These are phyloP conservation scores for Papilio polyxenes DNA, from an alignment of 1,140 invertebrate species.

Conservation along the genomic window DNA sequence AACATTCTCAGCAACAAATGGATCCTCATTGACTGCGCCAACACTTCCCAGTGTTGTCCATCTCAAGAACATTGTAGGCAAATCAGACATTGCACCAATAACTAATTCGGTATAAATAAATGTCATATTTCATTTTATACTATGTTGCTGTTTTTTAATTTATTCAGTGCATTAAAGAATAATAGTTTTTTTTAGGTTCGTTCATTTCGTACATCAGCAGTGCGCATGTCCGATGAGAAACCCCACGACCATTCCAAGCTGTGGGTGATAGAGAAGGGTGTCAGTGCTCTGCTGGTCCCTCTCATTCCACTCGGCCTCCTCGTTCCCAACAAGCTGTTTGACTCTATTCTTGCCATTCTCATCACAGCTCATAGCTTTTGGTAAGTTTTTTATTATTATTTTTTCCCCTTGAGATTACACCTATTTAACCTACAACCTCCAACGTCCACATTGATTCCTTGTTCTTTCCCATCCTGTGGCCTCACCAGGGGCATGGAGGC, in stretches of 20 bases:
- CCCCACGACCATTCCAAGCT: conserved; percentile 69
- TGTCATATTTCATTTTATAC: not conserved
- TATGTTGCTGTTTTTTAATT: not conserved
- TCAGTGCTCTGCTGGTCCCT: conserved; percentile 58
- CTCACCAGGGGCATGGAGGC: conserved; percentile 91
- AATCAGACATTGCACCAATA: conserved; percentile 57
- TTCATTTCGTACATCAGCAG: conserved; percentile 59
- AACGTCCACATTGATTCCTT: conserved; percentile 38
- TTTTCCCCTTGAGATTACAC: not conserved
- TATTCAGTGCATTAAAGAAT: conserved; percentile 5
- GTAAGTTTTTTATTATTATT: conserved; percentile 50
- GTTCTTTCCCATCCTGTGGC: conserved; percentile 39
- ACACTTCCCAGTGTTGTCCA: conserved; percentile 48
- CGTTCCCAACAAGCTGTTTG: conserved; percentile 68
- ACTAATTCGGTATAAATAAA: conserved; percentile 59
- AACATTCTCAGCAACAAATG: conserved; percentile 51
- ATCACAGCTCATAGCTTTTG: conserved; percentile 72
- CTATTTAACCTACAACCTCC: not conserved
- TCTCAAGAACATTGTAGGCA: conserved; percentile 46
- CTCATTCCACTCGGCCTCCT: conserved; percentile 63
- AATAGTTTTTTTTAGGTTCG: conserved; percentile 57
- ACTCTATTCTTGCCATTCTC: conserved; percentile 65
- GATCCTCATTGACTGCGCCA: conserved; percentile 46
- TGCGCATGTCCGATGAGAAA: conserved; percentile 53
- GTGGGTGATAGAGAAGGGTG: conserved; percentile 70